Percentiles rank a stretch among this genome's conserved stretches.
Conservation (phyloP, 2,113 vertebrate genomes). For the Carassius gibelio region DNA sequence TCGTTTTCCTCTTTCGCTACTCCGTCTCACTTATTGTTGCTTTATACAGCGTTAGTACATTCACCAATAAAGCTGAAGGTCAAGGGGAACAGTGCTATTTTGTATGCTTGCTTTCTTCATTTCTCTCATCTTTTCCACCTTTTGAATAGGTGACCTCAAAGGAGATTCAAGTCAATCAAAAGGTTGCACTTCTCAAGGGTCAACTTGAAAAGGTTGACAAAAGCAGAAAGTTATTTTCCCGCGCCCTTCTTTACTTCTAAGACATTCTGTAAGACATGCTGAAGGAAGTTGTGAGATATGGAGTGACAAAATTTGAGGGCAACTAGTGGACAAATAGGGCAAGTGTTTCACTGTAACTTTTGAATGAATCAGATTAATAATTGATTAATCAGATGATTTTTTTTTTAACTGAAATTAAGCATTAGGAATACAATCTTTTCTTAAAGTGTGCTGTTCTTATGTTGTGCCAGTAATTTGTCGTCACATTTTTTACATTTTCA, state of each 20-base stretch:
- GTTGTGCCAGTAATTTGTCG: background rate
- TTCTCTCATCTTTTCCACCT: background rate
- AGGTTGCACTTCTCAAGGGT: background rate
- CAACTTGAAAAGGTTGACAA: conserved; percentile 16
- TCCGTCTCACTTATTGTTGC: background rate
- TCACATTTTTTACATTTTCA: background rate
- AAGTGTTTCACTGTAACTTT: background rate
- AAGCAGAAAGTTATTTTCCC: background rate
- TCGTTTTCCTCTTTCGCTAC: background rate
- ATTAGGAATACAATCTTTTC: background rate
- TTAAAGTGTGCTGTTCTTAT: background rate
- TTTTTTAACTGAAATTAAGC: background rate
- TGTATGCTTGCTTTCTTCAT: background rate
- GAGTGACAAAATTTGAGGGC: background rate
- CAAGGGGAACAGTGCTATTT: background rate
- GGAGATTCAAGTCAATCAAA: background rate
- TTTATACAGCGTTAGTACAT: background rate
- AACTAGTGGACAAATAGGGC: background rate
- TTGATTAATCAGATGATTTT: background rate
- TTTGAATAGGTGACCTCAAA: conserved; percentile 33
- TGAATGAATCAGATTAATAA: background rate
- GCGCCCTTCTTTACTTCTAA: background rate
- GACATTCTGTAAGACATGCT: background rate
- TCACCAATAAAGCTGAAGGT: conserved; percentile 14
- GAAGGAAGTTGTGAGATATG: background rate